These are phyloP conservation scores for Plectropomus leopardus DNA, from an alignment of 2,113 vertebrate genomes.

Conservation along the genomic window DNA sequence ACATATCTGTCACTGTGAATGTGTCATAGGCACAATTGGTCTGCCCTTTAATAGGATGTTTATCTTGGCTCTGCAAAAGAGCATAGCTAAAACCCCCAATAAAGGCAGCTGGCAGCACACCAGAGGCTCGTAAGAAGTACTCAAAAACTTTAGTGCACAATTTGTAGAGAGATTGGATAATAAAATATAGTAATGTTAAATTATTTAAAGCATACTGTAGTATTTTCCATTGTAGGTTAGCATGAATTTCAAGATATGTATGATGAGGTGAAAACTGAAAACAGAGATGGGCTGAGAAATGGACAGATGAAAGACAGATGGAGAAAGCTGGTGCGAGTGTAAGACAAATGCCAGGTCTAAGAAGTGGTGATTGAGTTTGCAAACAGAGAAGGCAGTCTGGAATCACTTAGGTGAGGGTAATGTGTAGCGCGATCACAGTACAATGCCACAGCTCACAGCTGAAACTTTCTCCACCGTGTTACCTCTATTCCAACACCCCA, in stretches of 20 bases:
- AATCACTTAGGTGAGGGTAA: constrained; percentile 45
- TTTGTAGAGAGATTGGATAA: constrained; percentile 26
- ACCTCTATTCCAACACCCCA: constrained; percentile 9
- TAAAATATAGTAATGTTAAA: neutral
- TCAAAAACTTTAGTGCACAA: neutral
- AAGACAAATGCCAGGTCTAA: constrained; percentile 45
- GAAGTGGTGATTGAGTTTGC: constrained; percentile 51
- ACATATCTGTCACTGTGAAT: constrained; percentile 26
- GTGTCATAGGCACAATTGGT: constrained; percentile 31
- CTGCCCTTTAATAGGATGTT: constrained; percentile 52
- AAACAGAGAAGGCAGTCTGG: constrained; percentile 44
- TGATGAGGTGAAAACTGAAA: constrained; percentile 52
- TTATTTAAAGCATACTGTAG: neutral
- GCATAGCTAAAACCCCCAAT: constrained; percentile 6
- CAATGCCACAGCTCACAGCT: constrained; percentile 2
- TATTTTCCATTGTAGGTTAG: constrained; percentile 3
- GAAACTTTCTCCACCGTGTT: constrained; percentile 16
- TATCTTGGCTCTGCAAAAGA: constrained; percentile 42
- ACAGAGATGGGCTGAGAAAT: constrained; percentile 17
- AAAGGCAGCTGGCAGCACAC: constrained; percentile 27
- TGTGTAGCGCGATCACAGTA: constrained; percentile 42
- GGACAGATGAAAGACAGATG: constrained; percentile 42
- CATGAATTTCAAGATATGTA: neutral
- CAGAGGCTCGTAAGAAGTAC: neutral
- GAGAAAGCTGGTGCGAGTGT: constrained; percentile 9